Conservation (phyloP, 1,140 invertebrate species). For the Olivierus martensii region DNA sequence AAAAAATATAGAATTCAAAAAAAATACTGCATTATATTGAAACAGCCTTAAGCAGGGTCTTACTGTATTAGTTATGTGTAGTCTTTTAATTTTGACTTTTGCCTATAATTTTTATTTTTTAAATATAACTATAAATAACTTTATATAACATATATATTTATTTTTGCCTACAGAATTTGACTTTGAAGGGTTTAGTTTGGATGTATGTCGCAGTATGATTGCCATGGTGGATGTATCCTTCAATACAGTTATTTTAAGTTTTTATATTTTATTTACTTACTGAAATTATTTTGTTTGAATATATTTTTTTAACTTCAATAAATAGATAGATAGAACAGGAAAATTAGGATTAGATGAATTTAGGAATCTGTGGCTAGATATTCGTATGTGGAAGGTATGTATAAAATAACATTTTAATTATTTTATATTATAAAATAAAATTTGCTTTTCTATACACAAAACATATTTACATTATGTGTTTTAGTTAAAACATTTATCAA, state of each 20-base stretch:
- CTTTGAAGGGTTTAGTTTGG: constrained; percentile 74
- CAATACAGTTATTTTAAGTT: neutral
- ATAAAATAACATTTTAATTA: neutral
- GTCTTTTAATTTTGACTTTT: constrained; percentile 1
- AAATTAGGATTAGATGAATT: constrained; percentile 92
- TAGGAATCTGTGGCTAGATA: constrained; percentile 64
- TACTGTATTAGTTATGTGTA: no score
- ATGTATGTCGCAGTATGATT: constrained; percentile 91
- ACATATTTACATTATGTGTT: no score
- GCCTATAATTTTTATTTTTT: no score
- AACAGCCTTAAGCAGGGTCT: no score
- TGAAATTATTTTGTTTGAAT: neutral
- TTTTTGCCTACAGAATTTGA: constrained; percentile 22
- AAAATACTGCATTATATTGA: no score
- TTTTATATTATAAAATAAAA: no score
- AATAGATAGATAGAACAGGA: constrained; percentile 46
- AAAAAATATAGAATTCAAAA: no score
- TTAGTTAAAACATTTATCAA: no score
- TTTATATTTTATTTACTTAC: neutral
- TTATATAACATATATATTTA: no score
- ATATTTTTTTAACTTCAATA: neutral
- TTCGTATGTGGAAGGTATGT: constrained; percentile 73
- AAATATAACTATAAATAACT: no score
- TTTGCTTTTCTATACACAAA: no score
- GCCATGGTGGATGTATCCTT: constrained; percentile 68